phyloP scores from a whole-genome alignment of 2,113 vertebrate genomes.

The Phocoena sinus region DNA sequence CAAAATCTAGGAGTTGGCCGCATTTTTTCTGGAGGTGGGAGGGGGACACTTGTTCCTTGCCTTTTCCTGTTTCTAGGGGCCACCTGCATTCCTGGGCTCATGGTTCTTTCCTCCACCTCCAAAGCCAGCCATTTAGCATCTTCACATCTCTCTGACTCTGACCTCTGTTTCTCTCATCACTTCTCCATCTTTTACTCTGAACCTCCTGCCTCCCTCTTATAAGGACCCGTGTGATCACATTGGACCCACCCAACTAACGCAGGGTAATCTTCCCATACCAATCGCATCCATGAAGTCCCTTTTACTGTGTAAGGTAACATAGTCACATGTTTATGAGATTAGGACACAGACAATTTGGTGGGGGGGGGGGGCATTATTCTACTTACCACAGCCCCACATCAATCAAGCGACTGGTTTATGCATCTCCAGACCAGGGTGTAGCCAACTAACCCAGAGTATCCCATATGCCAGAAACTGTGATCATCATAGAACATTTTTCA shows the following conservation, averaged over 20 bases:
- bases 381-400: neutral
- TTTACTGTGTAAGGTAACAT: neutral
- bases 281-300: neutral
- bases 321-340: neutral
- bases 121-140: neutral
- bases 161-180: neutral
- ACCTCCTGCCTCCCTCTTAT: neutral
- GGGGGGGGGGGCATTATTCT: accelerated
- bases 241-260: neutral
- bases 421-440: neutral
- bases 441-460: no score
- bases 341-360: neutral
- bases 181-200: neutral
- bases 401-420: neutral
- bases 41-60: neutral
- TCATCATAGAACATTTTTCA: neutral
- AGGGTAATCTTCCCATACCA: neutral
- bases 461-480: neutral
- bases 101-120: neutral
- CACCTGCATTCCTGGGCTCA: neutral
- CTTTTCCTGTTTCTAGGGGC: neutral
- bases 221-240: neutral
- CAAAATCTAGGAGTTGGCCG: neutral
- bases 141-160: neutral
- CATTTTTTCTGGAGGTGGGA: neutral